Conservation (phyloP, 2,113 vertebrate species). For the Python bivittatus region DNA sequence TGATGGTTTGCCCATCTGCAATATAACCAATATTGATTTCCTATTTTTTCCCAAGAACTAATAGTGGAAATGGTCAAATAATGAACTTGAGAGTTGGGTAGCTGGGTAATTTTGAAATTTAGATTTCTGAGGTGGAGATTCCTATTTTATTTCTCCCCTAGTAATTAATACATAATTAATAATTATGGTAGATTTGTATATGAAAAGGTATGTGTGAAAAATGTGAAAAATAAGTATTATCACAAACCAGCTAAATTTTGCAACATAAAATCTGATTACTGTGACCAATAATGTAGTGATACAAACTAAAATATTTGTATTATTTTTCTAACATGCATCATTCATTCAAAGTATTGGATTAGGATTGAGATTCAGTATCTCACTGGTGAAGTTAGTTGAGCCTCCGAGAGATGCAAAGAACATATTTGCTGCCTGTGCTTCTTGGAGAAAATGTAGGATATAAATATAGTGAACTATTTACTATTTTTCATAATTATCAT, state of each 20-base stretch:
- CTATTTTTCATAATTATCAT: not conserved
- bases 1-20: not conserved
- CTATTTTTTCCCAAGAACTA: not conserved
- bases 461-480: not conserved
- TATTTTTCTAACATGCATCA: not conserved
- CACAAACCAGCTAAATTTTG: not conserved
- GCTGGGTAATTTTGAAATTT: not conserved
- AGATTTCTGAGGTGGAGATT: not conserved
- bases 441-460: not conserved
- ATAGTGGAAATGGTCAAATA: not conserved
- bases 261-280: not conserved
- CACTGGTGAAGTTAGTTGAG: not conserved
- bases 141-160: not conserved
- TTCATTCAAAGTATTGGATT: not conserved
- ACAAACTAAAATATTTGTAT: not conserved
- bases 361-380: not conserved
- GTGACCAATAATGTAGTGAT: not conserved
- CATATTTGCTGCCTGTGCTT: not conserved
- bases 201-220: not conserved
- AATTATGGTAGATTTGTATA: not conserved
- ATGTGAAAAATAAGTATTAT: not conserved
- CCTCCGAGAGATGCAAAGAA: no score
- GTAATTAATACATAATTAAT: not conserved
- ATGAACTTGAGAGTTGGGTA: not conserved
- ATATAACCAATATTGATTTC: not conserved